Evolutionary conservation across 2,113 vertebrate genomes (phyloP).

Genomic region (Chaetops frenatus): DNA sequence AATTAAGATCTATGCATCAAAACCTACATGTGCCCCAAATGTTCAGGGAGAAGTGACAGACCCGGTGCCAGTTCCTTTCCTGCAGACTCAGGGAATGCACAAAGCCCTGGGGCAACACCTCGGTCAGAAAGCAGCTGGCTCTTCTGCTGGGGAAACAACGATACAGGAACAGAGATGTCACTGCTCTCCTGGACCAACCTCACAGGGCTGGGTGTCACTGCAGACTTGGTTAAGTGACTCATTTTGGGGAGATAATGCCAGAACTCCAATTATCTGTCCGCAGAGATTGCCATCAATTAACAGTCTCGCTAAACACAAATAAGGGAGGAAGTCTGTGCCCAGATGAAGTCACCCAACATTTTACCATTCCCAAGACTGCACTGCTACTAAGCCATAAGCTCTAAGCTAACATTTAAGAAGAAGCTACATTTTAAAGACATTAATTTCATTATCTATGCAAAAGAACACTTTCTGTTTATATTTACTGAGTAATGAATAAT

Average conservation of each 20-base stretch:
- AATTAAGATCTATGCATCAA: not conserved
- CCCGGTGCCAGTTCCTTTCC: not conserved
- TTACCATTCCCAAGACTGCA: not conserved
- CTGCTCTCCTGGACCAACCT: not conserved
- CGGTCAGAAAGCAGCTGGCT: rapidly evolving
- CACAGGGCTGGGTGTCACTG: not conserved
- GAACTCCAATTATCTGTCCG: not conserved
- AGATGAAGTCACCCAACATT: not conserved
- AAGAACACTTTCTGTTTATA: not conserved
- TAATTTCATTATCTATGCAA: not conserved
- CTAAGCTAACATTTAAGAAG: not conserved
- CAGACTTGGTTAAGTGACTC: not conserved
- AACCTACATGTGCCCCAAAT: not conserved
- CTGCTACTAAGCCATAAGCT: not conserved
- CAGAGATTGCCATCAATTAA: not conserved
- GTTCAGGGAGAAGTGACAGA: not conserved
- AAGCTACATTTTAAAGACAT: not conserved
- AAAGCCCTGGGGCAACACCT: not conserved
- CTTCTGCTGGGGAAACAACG: not conserved
- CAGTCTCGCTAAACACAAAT: not conserved
- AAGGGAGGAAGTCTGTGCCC: not conserved
- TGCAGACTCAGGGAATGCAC: not conserved
- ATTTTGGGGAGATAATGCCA: not conserved
- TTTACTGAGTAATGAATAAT: not conserved
- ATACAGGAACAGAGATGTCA: not conserved